Evolutionary conservation across 2,888 invertebrate genomes (phyloP), one percentile per base, ranked within the genome.

Genomic region (Xanthia icteritia): DNA sequence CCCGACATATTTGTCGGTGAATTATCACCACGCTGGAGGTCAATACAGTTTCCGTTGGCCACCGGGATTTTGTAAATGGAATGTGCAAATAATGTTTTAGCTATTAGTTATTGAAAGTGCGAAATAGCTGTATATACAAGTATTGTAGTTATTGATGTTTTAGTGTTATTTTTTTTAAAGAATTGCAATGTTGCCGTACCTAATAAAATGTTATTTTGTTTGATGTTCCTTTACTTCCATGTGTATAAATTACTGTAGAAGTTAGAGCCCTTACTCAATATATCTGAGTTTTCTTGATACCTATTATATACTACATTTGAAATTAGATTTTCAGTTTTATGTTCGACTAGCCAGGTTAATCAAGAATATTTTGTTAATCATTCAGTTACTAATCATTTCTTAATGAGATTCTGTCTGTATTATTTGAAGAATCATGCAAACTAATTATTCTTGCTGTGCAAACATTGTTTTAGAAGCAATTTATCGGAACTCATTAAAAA

Each of bases 21-120:
- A 87, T 90, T 93, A 93, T 93, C 93, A 81, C 90, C 67, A 85
- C 86, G 87, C 85, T 90, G 91, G 91, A 92, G 94, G 94, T 91
- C 94, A 90, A 77, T 78, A 82, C 66, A 58, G 83, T 76, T 86
- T 81, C 84, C 87, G 87, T 76, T 73, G 77, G 72, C 73, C 67
- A 78, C 75, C 70, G 83, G 61, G 79, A 73, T 78, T 86, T 85
- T 82, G 79, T 77, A 66, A 84, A 82, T 58, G 63, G 31, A 70
- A 77, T 86, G 64, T 76, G 79, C 73, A 80, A 73, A 88, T 76
- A 77, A 73, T 77, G 54, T 27, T 81, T 58, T 60, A 61, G 17
- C 68, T 81, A 78, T 61, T 83, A 51, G 51, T 67, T 78, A 67
- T 67, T 83, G 64, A 67, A 82, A 82, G 77, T 82, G 56, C 67